phyloP scores from a whole-genome alignment of 2,113 vertebrate species.

The Oryzias curvinotus region DNA sequence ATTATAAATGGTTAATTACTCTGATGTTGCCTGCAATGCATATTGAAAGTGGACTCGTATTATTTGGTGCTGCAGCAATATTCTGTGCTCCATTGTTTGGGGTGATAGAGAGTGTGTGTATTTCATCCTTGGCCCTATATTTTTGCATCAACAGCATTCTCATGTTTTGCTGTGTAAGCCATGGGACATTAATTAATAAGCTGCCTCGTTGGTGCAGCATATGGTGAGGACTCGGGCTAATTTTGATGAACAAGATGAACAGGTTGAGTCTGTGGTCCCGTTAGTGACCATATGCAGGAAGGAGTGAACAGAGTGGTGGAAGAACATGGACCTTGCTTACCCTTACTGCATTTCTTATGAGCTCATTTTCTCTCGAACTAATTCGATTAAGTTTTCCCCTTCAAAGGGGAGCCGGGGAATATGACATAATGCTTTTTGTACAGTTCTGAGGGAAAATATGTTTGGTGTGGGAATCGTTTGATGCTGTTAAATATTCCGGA shows the following conservation, averaged over 20 bases:
- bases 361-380: slow-evolving; percentile 22
- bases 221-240: slow-evolving; percentile 21
- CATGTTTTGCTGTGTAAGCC: slow-evolving; percentile 29
- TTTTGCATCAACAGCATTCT: slow-evolving; percentile 20
- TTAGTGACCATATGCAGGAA: slow-evolving; percentile 10
- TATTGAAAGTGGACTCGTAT: slow-evolving; percentile 19
- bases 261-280: neutral
- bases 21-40: slow-evolving; percentile 26
- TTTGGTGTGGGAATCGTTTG: slow-evolving; percentile 50
- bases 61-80: slow-evolving; percentile 17
- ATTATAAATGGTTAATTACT: slow-evolving; percentile 25
- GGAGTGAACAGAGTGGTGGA: slow-evolving; percentile 7
- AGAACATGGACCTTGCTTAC: slow-evolving; percentile 9
- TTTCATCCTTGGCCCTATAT: slow-evolving; percentile 22
- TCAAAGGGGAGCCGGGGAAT: slow-evolving; percentile 39
- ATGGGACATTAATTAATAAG: slow-evolving; percentile 32
- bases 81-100: slow-evolving; percentile 20
- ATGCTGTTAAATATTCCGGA: slow-evolving; percentile 52
- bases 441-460: slow-evolving; percentile 50
- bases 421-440: slow-evolving; percentile 62
- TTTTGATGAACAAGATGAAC: slow-evolving; percentile 11
- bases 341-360: slow-evolving; percentile 22
- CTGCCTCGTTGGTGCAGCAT: slow-evolving; percentile 21
- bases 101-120: slow-evolving; percentile 29
- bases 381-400: slow-evolving; percentile 44